phyloP scores from a whole-genome alignment of 2,113 vertebrate genomes.

The Toxotes chatareus region DNA sequence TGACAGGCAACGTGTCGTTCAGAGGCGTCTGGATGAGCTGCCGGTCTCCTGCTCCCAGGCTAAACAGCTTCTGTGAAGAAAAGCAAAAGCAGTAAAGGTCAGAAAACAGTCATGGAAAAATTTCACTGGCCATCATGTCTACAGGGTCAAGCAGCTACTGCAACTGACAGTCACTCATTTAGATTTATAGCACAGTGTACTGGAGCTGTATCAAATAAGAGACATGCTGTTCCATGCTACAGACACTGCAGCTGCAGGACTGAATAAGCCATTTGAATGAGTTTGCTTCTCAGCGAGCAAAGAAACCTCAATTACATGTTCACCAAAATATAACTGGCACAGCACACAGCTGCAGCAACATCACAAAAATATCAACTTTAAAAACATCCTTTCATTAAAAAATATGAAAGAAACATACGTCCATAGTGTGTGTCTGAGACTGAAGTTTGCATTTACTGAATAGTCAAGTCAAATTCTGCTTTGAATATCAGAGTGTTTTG shows the following conservation, averaged over 20 bases:
- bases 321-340: conserved; percentile 8
- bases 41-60: conserved; percentile 95
- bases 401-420: not conserved
- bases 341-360: not conserved
- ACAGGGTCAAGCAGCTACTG: not conserved
- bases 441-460: not conserved
- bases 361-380: not conserved
- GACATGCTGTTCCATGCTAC: conserved; percentile 4
- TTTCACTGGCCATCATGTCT: not conserved
- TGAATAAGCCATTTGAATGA: conserved; percentile 37
- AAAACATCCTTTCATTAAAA: not conserved
- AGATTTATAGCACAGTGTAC: conserved; percentile 20
- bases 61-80: conserved; percentile 92
- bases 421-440: not conserved
- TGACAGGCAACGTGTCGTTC: conserved; percentile 92
- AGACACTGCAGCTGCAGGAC: conserved; percentile 30
- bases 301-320: conserved; percentile 56
- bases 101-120: conserved; percentile 34
- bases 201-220: conserved; percentile 28
- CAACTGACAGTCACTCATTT: conserved; percentile 15
- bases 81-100: conserved; percentile 32
- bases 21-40: conserved; percentile 98
- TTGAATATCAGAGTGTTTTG: not conserved
- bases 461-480: not conserved
- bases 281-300: conserved; percentile 13